Evolutionary conservation across 2,113 vertebrate genomes (phyloP).

Genomic region (Callipepla californica): DNA sequence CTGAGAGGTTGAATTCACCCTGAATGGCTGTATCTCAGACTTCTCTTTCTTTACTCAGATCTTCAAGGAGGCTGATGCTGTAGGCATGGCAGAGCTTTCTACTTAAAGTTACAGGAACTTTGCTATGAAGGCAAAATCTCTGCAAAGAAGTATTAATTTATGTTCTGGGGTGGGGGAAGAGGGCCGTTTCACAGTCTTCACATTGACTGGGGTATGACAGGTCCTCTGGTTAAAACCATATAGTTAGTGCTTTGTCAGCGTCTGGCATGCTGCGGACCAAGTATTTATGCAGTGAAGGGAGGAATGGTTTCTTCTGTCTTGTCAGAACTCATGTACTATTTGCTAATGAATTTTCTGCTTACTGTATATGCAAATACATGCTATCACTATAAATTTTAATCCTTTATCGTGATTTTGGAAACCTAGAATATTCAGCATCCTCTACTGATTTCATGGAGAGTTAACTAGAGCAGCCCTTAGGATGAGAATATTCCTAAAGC

Average conservation of each 20-base stretch:
- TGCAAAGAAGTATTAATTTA: not conserved
- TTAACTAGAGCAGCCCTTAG: not conserved
- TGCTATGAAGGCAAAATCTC: not conserved
- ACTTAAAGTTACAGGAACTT: not conserved
- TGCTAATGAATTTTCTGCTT: not conserved
- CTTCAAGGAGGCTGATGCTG: not conserved
- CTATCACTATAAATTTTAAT: not conserved
- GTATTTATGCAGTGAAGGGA: not conserved
- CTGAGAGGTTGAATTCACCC: slow-evolving; percentile 7
- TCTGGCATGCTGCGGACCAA: not conserved
- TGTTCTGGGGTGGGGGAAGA: not conserved
- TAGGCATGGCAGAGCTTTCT: not conserved
- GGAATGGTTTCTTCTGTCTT: not conserved
- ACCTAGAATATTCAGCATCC: not conserved
- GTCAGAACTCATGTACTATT: not conserved
- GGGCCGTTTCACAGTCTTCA: not conserved
- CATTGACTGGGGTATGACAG: not conserved
- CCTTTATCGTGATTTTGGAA: not conserved
- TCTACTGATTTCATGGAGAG: not conserved
- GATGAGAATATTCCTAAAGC: not conserved
- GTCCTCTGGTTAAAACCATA: not conserved
- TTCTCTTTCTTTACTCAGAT: not conserved
- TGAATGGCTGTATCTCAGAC: not conserved
- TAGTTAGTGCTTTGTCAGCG: not conserved
- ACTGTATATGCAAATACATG: not conserved